A percentile compares a stretch with the other conserved stretches of the same genome.
These are phyloP conservation scores for Poecilia wingei DNA, from an alignment of 2,797 vertebrate species.

Conservation along the genomic window DNA sequence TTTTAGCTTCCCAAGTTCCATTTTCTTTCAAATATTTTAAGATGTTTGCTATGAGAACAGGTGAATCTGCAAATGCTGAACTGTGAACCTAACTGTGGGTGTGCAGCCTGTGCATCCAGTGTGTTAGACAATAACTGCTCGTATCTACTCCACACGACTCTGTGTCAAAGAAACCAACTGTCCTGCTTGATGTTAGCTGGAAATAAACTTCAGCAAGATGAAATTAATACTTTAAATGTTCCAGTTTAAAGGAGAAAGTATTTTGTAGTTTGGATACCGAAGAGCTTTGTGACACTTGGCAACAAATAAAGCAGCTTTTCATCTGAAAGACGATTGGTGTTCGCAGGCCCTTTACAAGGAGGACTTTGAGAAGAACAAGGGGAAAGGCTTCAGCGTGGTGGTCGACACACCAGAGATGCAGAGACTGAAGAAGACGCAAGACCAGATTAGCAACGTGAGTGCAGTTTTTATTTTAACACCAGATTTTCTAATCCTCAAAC, in stretches of 20 bases:
- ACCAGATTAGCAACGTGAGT: conserved; percentile 95
- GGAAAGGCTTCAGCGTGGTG: conserved; percentile 93
- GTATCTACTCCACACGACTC: background rate
- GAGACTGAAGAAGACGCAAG: conserved; percentile 94
- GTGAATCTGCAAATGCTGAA: background rate
- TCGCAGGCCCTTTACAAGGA: conserved; percentile 94
- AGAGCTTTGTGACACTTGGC: background rate
- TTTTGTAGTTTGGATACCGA: background rate
- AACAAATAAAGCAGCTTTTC: background rate
- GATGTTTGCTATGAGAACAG: background rate
- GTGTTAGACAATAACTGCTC: background rate
- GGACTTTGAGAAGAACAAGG: conserved; percentile 96
- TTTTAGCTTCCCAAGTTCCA: too few relatives aligned
- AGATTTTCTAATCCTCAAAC: background rate
- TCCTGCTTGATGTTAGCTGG: background rate
- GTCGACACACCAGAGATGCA: conserved; percentile 93
- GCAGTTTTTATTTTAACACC: background rate
- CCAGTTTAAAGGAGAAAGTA: background rate
- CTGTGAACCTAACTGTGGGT: background rate
- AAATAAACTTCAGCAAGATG: background rate
- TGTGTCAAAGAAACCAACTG: background rate
- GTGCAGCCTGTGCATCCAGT: background rate
- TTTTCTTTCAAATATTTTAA: too few relatives aligned
- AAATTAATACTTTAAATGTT: background rate
- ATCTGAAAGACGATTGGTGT: background rate